Percentiles rank a stretch among this genome's conserved stretches.
Conservation (phyloP, 2,888 invertebrate species). For the Carterocephalus palaemon region DNA sequence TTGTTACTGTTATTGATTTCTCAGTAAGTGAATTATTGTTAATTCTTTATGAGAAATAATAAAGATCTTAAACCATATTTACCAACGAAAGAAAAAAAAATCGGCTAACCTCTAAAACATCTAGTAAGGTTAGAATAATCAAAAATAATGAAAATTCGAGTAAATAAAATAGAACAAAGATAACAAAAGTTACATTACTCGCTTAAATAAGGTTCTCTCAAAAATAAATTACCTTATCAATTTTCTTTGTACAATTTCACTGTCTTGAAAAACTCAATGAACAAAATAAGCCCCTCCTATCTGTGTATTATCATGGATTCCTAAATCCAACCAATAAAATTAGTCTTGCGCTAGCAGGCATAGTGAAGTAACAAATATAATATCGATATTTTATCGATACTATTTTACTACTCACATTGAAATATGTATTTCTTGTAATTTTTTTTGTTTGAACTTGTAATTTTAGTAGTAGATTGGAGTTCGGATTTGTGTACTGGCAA, state of each 20-base stretch:
- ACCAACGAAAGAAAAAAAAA: too few relatives aligned
- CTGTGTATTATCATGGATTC: slow-evolving; percentile 58
- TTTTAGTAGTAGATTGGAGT: too few relatives aligned
- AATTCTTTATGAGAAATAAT: too few relatives aligned
- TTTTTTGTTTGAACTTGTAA: too few relatives aligned
- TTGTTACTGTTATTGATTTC: too few relatives aligned
- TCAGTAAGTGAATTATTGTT: too few relatives aligned
- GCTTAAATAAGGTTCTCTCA: slow-evolving; percentile 11
- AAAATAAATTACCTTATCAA: slow-evolving; percentile 21
- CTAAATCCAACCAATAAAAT: slow-evolving; percentile 70
- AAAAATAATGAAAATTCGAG: slow-evolving; percentile 1
- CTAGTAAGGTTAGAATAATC: too few relatives aligned
- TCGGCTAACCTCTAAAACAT: too few relatives aligned
- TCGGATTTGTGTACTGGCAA: too few relatives aligned
- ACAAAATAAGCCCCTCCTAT: slow-evolving; percentile 40
- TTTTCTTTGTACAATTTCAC: slow-evolving; percentile 22
- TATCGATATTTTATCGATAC: slow-evolving; percentile 31
- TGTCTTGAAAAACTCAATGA: slow-evolving; percentile 30
- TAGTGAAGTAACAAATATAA: slow-evolving; percentile 43
- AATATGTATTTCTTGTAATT: too few relatives aligned
- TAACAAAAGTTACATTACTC: slow-evolving; percentile 12
- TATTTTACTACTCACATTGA: too few relatives aligned
- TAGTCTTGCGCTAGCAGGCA: slow-evolving; percentile 51
- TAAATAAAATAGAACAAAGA: background rate
- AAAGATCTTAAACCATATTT: too few relatives aligned